Percentiles rank a stretch among this genome's conserved stretches.
Evolutionary conservation across 2,113 vertebrate genomes (phyloP).

Genomic region (Ondatra zibethicus): DNA sequence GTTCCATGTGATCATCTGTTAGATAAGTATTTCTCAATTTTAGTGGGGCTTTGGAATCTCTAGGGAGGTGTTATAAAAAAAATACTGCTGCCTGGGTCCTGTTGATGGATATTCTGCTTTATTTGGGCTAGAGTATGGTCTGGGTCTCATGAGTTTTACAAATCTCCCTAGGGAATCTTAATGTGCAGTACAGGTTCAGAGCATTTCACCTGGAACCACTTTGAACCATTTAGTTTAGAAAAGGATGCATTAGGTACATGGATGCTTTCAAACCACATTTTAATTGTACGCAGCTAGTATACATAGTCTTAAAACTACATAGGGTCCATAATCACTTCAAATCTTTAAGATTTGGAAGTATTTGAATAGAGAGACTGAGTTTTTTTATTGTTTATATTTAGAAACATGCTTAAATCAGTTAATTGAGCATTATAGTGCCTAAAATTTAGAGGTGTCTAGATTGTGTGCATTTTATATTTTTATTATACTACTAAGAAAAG

Average conservation of each 20-base stretch:
- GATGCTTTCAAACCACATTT: not conserved
- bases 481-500: not conserved
- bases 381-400: not conserved
- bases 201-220: not conserved
- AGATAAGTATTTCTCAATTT: not conserved
- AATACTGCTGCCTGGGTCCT: not conserved
- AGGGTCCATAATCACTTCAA: constrained; percentile 20
- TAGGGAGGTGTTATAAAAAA: not conserved
- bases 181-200: not conserved
- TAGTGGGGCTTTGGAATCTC: not conserved
- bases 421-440: not conserved
- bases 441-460: constrained; percentile 11
- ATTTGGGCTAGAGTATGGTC: not conserved
- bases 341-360: not conserved
- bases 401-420: not conserved
- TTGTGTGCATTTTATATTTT: not conserved
- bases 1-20: not conserved
- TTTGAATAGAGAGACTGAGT: constrained; percentile 3
- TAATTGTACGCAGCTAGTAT: constrained; percentile 2
- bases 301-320: constrained; percentile 8
- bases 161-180: not conserved
- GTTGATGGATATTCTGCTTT: constrained; percentile 32
- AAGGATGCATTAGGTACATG: not conserved
- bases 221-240: constrained; percentile 15
- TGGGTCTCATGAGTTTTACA: not conserved